These are phyloP conservation scores for Ceuthmochares aereus DNA, from an alignment of 2,113 vertebrate genomes.

Conservation along the genomic window DNA sequence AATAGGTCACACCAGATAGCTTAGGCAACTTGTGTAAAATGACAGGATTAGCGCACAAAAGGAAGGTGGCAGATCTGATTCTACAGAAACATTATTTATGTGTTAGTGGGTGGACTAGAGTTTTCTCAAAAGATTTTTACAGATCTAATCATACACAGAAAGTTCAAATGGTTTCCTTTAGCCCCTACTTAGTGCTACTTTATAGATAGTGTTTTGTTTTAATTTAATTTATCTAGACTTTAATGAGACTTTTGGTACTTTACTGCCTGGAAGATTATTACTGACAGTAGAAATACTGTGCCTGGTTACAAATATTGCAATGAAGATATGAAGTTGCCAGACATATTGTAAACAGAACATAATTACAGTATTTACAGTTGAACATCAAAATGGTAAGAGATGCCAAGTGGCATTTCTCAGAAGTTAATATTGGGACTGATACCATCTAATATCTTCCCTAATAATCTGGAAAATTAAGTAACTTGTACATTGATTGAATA, in stretches of 20 bases:
- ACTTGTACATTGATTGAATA: background rate
- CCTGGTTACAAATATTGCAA: background rate
- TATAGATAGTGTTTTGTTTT: background rate
- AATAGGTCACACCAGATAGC: background rate
- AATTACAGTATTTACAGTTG: slow-evolving; percentile 56
- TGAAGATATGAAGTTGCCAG: slow-evolving; percentile 43
- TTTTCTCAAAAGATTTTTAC: slow-evolving; percentile 10
- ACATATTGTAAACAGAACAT: slow-evolving; percentile 41
- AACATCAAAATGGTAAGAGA: slow-evolving; percentile 59
- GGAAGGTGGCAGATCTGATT: background rate
- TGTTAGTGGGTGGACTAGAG: background rate
- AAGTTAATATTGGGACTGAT: slow-evolving; percentile 60
- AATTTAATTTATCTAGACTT: slow-evolving; percentile 21
- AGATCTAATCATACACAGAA: background rate
- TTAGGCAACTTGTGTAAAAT: background rate
- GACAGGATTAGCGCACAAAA: background rate
- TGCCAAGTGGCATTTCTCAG: slow-evolving; percentile 45
- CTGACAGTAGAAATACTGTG: slow-evolving; percentile 57
- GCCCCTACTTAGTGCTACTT: background rate
- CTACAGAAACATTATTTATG: slow-evolving; percentile 2
- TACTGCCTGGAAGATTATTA: slow-evolving; percentile 19
- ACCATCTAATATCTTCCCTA: slow-evolving; percentile 32
- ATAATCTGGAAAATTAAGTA: slow-evolving; percentile 51
- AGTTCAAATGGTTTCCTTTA: slow-evolving; percentile 15
- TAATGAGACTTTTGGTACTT: slow-evolving; percentile 14